Conservation (phyloP, 1,140 invertebrate genomes). For the Nylanderia fulva region DNA sequence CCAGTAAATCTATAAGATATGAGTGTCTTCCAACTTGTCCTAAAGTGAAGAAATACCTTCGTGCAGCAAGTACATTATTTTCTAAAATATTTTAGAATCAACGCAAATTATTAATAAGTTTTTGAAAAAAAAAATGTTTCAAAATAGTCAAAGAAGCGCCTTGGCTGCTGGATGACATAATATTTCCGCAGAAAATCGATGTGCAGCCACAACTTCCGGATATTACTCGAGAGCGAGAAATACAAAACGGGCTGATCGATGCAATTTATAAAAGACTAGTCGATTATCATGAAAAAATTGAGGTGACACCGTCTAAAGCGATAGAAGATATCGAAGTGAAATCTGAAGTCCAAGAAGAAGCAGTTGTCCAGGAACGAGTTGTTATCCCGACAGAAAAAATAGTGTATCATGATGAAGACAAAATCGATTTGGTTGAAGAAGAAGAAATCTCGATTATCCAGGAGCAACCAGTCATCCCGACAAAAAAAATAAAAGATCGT, state of each 20-base stretch:
- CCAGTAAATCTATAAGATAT: background rate
- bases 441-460: background rate
- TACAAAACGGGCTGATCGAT: background rate
- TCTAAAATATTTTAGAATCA: background rate
- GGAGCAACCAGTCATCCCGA: background rate
- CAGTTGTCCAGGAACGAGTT: background rate
- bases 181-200: constrained; percentile 13
- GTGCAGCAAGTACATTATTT: constrained; percentile 38
- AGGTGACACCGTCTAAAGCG: background rate
- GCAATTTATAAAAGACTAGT: background rate
- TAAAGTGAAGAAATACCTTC: constrained; percentile 53
- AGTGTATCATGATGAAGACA: background rate
- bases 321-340: background rate
- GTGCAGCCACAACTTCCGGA: background rate
- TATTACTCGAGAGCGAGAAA: background rate
- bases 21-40: constrained; percentile 54
- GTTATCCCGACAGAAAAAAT: background rate
- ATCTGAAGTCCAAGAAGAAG: background rate
- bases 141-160: constrained; percentile 10
- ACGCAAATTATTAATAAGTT: background rate
- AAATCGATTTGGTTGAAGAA: constrained; percentile 5
- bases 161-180: constrained; percentile 20
- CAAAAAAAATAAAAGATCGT: background rate
- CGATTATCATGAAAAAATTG: background rate
- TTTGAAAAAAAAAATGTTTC: background rate